Base-by-base conservation (phyloP, 2,888 invertebrate genomes). In the Cyclophora punctaria region DNA sequence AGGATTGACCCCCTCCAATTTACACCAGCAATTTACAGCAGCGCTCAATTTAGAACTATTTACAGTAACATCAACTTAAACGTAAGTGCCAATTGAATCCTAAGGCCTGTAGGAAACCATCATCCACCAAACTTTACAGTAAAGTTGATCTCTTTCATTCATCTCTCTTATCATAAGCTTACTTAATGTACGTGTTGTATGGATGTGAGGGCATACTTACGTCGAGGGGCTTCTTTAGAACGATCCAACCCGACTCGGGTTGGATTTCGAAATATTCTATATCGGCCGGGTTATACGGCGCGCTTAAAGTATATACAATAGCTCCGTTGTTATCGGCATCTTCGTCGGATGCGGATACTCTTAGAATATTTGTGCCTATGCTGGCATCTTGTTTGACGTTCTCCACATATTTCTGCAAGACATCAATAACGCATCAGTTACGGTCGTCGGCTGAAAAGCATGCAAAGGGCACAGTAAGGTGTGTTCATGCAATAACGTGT, bases 251-350 rank as follows among this genome's bases (percentile, higher is more conserved):
- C 70, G 97, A 97, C 79, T 98, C 97, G 65, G 96, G 94, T 87
- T 98, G 98, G 67, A 99, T 97, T 80, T 96, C 95, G 82, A 99
- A 99, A 87, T 98, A 97, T 76, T 97, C 96, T 73, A 98, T 91
- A 83, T 96, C 96, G 49, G 94, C 93, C 6, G 95, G 94, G 80
- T 97, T 96, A 69, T 94, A 94, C 2, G 96, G 95, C 43, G 97
- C 96, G 68, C 95, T 96, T 67, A 98, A 86, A 44, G 96, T 95
- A 78, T 98, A 98, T 7, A 96, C 93, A 71, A 98, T 97, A 51
- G 96, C 97, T 34, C 98, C 98, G 80, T 99, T 99, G 79, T 96
- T 96, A 73, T 98, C 98, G 41, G 97, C 97, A 89, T 98, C 98
- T 83, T 98, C 98, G 78, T 98, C 98, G 44, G 97, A 98, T 55